Evolutionary conservation across 2,888 invertebrate species (phyloP), one percentile per base, ranked within the genome.

Genomic region (Agonum fuliginosum): DNA sequence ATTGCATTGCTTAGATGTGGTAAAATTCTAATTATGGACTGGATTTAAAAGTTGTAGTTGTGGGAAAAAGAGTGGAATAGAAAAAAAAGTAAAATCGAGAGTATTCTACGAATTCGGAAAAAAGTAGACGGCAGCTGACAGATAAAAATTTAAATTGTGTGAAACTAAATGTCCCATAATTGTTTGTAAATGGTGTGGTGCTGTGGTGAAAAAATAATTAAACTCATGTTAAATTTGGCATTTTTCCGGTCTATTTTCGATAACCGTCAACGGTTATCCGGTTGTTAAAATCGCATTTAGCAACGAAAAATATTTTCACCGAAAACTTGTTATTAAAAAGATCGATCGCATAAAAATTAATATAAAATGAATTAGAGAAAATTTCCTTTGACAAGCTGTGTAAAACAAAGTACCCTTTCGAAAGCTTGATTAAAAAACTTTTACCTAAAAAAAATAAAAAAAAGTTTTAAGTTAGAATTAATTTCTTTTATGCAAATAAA

Each of bases 401-500:
- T 71, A 51, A 48, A 72, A 72, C 54, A 72, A 72, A 58, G 72
- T 58, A 72, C 12, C 34, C 51, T 75, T 51, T 51, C 43, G 43
- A 70, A 70, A 58, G 58, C 43, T 77, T 70, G 69, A 69, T 77
- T 77, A 77, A 70, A 77, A 69, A 77, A 77, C 70, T 69, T 70
- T 58, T 20, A 67, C 27, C 27, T 62, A 67, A 51, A 67, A 67
- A 27, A 74, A 51, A 14, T 43, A 24, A 3, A 30, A 46, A 48
- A 69, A 76, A 76, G 30, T 76, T 76, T 27, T 76, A 76, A 76
- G 67, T 67, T 67, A 20, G 43, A 69, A 69, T 51, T 76, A 76
- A 76, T 76, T 76, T 76, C 75, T 69, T 76, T 76, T 76, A 76
- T 76, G 76, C 76, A 76, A 76, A 76, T 67, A 76, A 65, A 46